Percentiles rank a stretch among this genome's conserved stretches.
Evolutionary conservation across 2,888 invertebrate genomes (phyloP).

Genomic region (Drosophila emarginata): DNA sequence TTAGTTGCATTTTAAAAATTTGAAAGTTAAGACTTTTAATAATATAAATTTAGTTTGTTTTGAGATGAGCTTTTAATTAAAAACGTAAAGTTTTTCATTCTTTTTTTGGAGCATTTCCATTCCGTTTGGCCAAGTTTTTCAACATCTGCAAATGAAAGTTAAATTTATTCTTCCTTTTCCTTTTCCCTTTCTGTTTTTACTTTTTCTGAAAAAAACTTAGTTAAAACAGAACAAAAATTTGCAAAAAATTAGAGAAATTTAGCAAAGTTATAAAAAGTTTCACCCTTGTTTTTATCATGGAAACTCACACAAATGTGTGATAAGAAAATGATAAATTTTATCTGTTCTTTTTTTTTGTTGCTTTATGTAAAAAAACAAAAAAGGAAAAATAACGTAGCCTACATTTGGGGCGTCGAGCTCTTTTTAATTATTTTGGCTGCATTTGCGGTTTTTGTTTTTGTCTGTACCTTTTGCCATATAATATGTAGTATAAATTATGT

Average conservation of each 20-base stretch:
- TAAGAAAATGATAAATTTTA: constrained; percentile 2
- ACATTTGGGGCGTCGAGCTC: constrained; percentile 3
- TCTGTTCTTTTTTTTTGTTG: neutral
- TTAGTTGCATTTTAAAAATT: neutral
- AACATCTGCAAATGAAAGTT: neutral
- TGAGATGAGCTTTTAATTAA: neutral
- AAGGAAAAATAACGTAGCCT: neutral
- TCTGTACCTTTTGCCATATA: constrained; percentile 18
- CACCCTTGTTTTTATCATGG: neutral
- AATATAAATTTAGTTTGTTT: neutral
- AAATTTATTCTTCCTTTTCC: neutral
- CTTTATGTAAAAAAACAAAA: neutral
- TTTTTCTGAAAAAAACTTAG: neutral
- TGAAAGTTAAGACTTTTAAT: neutral
- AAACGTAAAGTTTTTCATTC: neutral
- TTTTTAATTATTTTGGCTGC: constrained; percentile 29
- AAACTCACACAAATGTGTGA: constrained; percentile 16
- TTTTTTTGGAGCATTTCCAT: neutral
- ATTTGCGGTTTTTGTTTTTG: constrained; percentile 12
- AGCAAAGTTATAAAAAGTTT: constrained; percentile 11
- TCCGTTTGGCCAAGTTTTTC: neutral
- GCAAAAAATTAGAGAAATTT: neutral
- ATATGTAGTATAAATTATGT: constrained; percentile 26
- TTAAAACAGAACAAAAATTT: neutral
- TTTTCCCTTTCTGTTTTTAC: neutral